phyloP scores from a whole-genome alignment of 2,797 vertebrate species.

The Limnodromus scolopaceus region DNA sequence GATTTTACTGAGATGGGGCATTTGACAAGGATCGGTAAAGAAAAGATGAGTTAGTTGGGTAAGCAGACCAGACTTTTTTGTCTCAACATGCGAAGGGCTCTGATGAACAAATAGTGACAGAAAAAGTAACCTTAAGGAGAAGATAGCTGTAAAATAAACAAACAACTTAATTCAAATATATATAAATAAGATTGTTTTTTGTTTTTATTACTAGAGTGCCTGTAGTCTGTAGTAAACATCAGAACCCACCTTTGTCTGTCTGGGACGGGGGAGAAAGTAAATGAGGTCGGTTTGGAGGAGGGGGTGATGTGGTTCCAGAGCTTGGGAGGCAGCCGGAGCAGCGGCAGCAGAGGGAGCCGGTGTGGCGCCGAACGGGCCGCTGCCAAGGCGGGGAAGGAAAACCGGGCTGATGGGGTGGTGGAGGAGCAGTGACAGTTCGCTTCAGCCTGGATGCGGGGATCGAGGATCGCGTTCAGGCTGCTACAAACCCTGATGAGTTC shows the following conservation, averaged over 20 bases:
- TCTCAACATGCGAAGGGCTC: neutral
- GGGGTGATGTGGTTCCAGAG: neutral
- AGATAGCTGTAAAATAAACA: neutral
- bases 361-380: conserved; percentile 13
- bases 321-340: neutral
- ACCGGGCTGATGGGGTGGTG: neutral
- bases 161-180: neutral
- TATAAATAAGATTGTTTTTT: neutral
- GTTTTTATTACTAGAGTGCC: neutral
- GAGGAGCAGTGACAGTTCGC: neutral
- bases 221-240: too few relatives aligned
- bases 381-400: neutral
- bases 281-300: rapidly evolving
- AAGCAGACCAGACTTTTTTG: neutral
- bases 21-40: neutral
- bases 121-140: neutral
- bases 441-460: neutral
- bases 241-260: rapidly evolving
- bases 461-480: neutral
- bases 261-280: too few relatives aligned
- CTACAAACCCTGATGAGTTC: neutral
- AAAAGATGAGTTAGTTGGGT: neutral
- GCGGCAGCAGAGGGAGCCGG: conserved; percentile 72
- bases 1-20: neutral
- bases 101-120: neutral